phyloP scores from a whole-genome alignment of 2,113 vertebrate genomes.

The Lepus europaeus region DNA sequence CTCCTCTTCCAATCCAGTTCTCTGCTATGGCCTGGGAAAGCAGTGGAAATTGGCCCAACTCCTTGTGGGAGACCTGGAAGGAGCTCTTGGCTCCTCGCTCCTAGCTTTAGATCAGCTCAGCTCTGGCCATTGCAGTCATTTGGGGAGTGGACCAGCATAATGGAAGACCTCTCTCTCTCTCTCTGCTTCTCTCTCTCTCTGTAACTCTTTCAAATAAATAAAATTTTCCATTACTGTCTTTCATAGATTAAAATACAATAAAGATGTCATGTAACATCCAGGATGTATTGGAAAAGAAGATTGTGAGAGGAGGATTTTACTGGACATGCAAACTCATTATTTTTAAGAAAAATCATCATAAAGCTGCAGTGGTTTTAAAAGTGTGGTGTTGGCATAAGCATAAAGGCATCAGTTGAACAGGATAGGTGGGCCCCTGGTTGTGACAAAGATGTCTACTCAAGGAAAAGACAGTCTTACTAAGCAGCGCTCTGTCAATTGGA shows the following conservation, averaged over 20 bases:
- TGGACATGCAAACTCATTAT: background rate
- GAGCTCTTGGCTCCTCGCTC: too few relatives aligned
- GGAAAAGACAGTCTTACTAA: background rate
- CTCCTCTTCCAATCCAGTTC: too few relatives aligned
- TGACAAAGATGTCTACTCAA: background rate
- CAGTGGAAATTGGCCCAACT: too few relatives aligned
- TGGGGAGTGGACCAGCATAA: too few relatives aligned
- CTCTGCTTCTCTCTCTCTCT: too few relatives aligned
- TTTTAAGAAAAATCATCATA: too few relatives aligned
- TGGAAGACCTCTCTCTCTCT: background rate
- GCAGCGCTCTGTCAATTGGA: accelerated
- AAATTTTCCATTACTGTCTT: background rate
- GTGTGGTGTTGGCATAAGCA: background rate
- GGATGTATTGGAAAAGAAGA: background rate
- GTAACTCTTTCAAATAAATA: background rate
- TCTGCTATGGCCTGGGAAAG: too few relatives aligned
- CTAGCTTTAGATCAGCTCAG: too few relatives aligned
- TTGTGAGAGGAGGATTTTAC: background rate
- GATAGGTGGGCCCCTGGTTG: background rate
- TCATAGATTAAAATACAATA: background rate
- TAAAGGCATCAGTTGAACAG: background rate
- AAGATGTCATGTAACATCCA: background rate
- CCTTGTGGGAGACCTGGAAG: too few relatives aligned
- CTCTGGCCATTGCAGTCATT: too few relatives aligned
- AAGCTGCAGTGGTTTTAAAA: background rate